Percentiles rank a stretch among this genome's conserved stretches.
Evolutionary conservation across 2,113 vertebrate genomes (phyloP).

Genomic region (Ptyas mucosa): DNA sequence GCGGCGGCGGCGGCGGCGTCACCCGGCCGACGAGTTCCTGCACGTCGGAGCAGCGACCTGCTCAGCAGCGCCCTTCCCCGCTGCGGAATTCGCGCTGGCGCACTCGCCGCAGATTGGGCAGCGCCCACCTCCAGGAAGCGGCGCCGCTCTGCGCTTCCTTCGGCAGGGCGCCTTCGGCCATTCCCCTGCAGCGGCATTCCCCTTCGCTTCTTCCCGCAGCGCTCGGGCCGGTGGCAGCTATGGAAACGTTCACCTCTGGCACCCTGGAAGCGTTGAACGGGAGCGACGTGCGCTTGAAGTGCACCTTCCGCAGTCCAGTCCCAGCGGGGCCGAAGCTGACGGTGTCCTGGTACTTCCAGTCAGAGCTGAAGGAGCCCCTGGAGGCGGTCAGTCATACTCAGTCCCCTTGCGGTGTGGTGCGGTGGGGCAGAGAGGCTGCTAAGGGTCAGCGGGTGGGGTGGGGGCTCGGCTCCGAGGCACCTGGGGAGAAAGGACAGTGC

Average conservation of each 20-base stretch:
- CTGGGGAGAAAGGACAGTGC: neutral
- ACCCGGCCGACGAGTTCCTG: neutral
- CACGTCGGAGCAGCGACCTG: neutral
- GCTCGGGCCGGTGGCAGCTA: slow-evolving; percentile 64
- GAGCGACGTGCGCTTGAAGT: slow-evolving; percentile 84
- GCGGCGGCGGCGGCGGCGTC: too few species aligned
- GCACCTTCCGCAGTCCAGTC: slow-evolving; percentile 80
- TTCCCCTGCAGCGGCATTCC: neutral
- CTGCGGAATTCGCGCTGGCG: neutral
- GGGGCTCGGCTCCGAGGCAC: neutral
- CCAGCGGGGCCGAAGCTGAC: slow-evolving; percentile 61
- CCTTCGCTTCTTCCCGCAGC: slow-evolving; percentile 53
- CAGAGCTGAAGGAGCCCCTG: slow-evolving; percentile 68
- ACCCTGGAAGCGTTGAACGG: slow-evolving; percentile 86
- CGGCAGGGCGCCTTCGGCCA: neutral
- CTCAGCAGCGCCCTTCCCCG: neutral
- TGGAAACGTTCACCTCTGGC: slow-evolving; percentile 78
- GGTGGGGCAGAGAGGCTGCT: neutral
- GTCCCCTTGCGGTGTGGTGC: rapidly evolving
- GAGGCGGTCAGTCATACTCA: slow-evolving; percentile 75
- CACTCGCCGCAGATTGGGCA: neutral
- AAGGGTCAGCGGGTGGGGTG: neutral
- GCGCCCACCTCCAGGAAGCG: neutral
- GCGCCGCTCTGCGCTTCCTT: neutral
- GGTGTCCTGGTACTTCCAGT: slow-evolving; percentile 87